phyloP scores from a whole-genome alignment of 2,888 invertebrate species.

The Ormia ochracea region DNA sequence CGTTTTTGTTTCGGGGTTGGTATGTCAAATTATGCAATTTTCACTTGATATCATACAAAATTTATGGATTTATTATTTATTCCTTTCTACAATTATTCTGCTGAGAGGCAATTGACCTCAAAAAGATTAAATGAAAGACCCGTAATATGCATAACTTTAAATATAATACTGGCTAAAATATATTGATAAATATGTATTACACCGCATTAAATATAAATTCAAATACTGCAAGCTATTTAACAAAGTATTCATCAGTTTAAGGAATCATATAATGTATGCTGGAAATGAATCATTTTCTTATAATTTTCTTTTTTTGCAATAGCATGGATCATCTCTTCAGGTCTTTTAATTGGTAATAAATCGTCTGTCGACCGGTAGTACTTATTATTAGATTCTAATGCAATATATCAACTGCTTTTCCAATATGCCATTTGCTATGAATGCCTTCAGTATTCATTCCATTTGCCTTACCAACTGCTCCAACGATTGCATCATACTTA shows the following conservation, averaged over 20 bases:
- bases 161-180: background rate
- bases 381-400: background rate
- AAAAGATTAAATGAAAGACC: slow-evolving; percentile 1
- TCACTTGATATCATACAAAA: slow-evolving; percentile 56
- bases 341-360: background rate
- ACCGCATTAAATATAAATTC: background rate
- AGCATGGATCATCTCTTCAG: background rate
- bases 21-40: slow-evolving; percentile 59
- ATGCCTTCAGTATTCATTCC: slow-evolving; percentile 16
- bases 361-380: background rate
- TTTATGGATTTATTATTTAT: slow-evolving; percentile 58
- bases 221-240: background rate
- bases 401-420: background rate
- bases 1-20: slow-evolving; percentile 41
- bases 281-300: background rate
- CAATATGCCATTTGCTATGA: slow-evolving; percentile 11
- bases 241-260: background rate
- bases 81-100: slow-evolving; percentile 18
- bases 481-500: slow-evolving; percentile 48
- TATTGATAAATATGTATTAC: background rate
- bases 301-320: background rate
- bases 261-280: background rate
- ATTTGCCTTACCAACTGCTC: slow-evolving; percentile 13
- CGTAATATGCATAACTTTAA: background rate
- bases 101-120: slow-evolving; percentile 35